phyloP scores from a whole-genome alignment of 2,797 vertebrate genomes.

The Chelidonichthys spinosus region DNA sequence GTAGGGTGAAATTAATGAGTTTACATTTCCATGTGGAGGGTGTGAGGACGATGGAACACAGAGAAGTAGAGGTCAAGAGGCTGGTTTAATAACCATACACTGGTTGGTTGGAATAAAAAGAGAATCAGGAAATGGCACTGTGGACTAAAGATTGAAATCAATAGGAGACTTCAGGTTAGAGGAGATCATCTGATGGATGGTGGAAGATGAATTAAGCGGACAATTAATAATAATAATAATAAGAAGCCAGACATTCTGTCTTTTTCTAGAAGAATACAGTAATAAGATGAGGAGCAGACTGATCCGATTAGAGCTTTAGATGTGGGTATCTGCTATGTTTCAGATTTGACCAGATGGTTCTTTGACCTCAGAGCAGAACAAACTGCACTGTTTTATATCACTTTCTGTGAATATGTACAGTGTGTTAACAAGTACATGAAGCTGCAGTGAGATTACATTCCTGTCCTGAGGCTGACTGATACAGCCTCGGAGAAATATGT shows the following conservation, averaged over 20 bases:
- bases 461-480: slow-evolving; percentile 14
- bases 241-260: too few relatives aligned
- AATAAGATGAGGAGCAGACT: slow-evolving; percentile 34
- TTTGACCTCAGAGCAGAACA: slow-evolving; percentile 43
- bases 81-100: slow-evolving; percentile 26
- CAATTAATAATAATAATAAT: neutral
- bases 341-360: slow-evolving; percentile 50
- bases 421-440: slow-evolving; percentile 35
- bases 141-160: slow-evolving; percentile 24
- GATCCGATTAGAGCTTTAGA: slow-evolving; percentile 61
- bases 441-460: slow-evolving; percentile 19
- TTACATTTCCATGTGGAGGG: slow-evolving; percentile 7
- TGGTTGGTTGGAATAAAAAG: slow-evolving; percentile 25
- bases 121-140: slow-evolving; percentile 1
- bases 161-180: slow-evolving; percentile 13
- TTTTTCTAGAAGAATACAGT: slow-evolving; percentile 12
- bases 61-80: slow-evolving; percentile 20
- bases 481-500: slow-evolving; percentile 18
- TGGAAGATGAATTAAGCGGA: slow-evolving; percentile 11
- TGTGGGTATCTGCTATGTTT: slow-evolving; percentile 51
- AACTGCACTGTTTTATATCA: slow-evolving; percentile 3
- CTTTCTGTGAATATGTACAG: slow-evolving; percentile 24
- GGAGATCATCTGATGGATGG: slow-evolving; percentile 39
- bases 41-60: slow-evolving; percentile 27
- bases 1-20: slow-evolving; percentile 27